phyloP scores from a whole-genome alignment of 2,797 vertebrate genomes.

The Australoheros facetus region DNA sequence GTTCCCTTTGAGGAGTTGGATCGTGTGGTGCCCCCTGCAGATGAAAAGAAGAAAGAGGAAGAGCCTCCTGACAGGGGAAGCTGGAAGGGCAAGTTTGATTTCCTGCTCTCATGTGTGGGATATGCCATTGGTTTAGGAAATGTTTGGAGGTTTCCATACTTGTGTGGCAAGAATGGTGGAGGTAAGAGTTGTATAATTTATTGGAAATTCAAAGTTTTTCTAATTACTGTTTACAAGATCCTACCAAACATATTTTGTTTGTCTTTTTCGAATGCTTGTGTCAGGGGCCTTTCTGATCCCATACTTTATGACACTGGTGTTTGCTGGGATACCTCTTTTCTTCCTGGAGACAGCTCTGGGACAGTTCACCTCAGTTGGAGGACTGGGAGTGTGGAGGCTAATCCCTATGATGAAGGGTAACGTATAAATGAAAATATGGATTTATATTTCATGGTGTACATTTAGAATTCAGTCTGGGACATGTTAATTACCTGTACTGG shows the following conservation, averaged over 20 bases:
- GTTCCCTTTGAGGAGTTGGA: slow-evolving; percentile 78
- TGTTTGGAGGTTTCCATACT: slow-evolving; percentile 93
- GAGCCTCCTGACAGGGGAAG: slow-evolving; percentile 85
- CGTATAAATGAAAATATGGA: not conserved
- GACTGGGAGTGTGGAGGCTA: slow-evolving; percentile 91
- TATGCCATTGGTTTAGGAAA: slow-evolving; percentile 93
- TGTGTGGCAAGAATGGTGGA: slow-evolving; percentile 94
- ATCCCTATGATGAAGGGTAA: slow-evolving; percentile 96
- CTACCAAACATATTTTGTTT: not conserved
- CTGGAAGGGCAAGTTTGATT: slow-evolving; percentile 95
- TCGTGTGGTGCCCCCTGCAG: slow-evolving; percentile 14
- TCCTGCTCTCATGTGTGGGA: slow-evolving; percentile 91
- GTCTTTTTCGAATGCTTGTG: slow-evolving; percentile 6
- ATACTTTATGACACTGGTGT: slow-evolving; percentile 90
- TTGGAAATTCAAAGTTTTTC: not conserved
- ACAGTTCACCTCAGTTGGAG: slow-evolving; percentile 89
- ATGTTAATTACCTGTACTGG: not conserved
- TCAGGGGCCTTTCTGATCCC: slow-evolving; percentile 92
- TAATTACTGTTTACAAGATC: not conserved
- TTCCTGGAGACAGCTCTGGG: slow-evolving; percentile 90
- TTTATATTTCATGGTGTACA: not conserved
- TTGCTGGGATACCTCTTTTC: slow-evolving; percentile 93
- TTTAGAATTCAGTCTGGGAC: not conserved
- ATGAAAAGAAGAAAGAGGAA: slow-evolving; percentile 72
- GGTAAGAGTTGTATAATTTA: slow-evolving; percentile 73